phyloP scores from a whole-genome alignment of 2,797 vertebrate genomes.

The Podarcis siculus region DNA sequence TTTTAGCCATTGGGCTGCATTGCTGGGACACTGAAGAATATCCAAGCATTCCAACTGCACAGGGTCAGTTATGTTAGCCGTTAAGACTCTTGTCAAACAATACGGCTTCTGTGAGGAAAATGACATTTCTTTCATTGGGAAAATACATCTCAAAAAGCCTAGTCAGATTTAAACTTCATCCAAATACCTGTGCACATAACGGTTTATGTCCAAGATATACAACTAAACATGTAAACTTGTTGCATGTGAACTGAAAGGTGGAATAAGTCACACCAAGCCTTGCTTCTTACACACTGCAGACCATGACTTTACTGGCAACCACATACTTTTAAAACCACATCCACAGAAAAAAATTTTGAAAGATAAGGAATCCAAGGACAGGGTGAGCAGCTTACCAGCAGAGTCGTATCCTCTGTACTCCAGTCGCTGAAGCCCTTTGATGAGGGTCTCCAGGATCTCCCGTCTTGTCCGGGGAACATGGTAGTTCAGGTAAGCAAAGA shows the following conservation, averaged over 20 bases:
- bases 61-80: neutral
- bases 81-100: neutral
- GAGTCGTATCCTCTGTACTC: conserved; percentile 99
- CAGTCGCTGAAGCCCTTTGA: conserved; percentile 93
- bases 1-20: neutral
- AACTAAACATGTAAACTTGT: neutral
- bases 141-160: neutral
- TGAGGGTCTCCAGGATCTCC: conserved; percentile 96
- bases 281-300: neutral
- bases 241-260: neutral
- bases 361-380: rapidly evolving
- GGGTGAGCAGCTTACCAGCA: conserved; percentile 79
- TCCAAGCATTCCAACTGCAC: neutral
- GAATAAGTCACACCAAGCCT: neutral
- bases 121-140: neutral
- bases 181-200: neutral
- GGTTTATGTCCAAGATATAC: no score
- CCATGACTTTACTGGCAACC: no score
- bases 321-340: rapidly evolving
- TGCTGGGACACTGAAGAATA: neutral
- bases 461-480: conserved; percentile 93
- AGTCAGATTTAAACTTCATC: neutral
- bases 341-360: rapidly evolving
- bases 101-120: neutral
- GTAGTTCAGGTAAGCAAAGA: conserved; percentile 99